phyloP scores from a whole-genome alignment of 2,797 vertebrate species.

The Thamnophis elegans region DNA sequence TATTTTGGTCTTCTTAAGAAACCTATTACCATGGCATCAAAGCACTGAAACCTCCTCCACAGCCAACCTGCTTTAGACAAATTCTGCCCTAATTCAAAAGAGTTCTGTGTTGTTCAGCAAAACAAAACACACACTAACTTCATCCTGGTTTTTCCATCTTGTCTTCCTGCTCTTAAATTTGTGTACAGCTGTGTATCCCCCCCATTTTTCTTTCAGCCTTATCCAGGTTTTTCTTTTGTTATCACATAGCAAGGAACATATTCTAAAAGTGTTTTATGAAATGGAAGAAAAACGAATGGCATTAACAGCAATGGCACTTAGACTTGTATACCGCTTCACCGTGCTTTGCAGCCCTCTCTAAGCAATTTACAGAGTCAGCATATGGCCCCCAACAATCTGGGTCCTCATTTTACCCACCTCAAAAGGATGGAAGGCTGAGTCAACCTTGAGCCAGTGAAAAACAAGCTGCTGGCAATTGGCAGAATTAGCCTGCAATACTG shows the following conservation, averaged over 20 bases:
- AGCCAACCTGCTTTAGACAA: constrained; percentile 30
- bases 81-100: constrained; percentile 34
- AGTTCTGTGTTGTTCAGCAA: constrained; percentile 47
- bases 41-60: constrained; percentile 37
- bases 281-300: not conserved
- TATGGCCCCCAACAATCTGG: no score
- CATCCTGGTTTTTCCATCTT: not conserved
- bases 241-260: not conserved
- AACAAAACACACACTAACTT: not conserved
- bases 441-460: no score
- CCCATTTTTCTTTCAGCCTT: not conserved
- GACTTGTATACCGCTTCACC: not conserved
- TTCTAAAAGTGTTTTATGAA: not conserved
- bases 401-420: no score
- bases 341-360: no score
- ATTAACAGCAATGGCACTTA: not conserved
- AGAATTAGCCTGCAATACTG: no score
- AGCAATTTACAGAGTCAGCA: no score
- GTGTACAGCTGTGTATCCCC: not conserved
- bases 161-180: not conserved
- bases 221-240: fast-evolving
- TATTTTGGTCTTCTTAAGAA: constrained; percentile 53
- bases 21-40: constrained; percentile 59
- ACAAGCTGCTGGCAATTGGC: no score
- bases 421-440: no score